These are phyloP conservation scores for Chironex yamaguchii DNA, from an alignment of 30 jellyfish, hydroid and myxozoan genomes.

Conservation along the genomic window DNA sequence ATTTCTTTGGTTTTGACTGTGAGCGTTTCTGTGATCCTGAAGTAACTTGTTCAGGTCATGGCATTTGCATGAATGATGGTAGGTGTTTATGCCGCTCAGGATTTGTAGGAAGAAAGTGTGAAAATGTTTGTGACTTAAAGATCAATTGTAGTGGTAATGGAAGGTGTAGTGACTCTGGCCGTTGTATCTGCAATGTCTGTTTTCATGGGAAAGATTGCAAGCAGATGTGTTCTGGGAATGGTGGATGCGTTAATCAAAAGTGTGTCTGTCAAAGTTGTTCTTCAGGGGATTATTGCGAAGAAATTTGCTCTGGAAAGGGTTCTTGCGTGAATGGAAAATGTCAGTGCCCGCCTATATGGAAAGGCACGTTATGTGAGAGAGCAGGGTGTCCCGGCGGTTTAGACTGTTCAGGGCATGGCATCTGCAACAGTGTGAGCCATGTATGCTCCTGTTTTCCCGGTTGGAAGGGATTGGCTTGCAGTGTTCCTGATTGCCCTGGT, in stretches of 20 bases:
- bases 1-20: constrained; percentile 66
- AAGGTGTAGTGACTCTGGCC: constrained; percentile 60
- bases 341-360: constrained; percentile 56
- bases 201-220: constrained; percentile 55
- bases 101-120: constrained; percentile 68
- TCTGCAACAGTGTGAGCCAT: constrained; percentile 68
- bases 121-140: constrained; percentile 41
- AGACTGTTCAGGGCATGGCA: constrained; percentile 72
- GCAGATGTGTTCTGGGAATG: constrained; percentile 60
- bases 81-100: constrained; percentile 54
- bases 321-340: constrained; percentile 40
- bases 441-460: constrained; percentile 68
- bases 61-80: constrained; percentile 65
- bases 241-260: constrained; percentile 54
- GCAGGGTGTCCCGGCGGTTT: constrained; percentile 77
- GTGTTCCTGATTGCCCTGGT: constrained; percentile 75
- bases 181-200: constrained; percentile 69
- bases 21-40: constrained; percentile 62
- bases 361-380: constrained; percentile 55
- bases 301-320: constrained; percentile 64
- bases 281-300: constrained; percentile 60
- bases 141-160: constrained; percentile 68
- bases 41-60: constrained; percentile 60
- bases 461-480: constrained; percentile 74
- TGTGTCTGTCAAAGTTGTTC: constrained; percentile 52